Evolutionary conservation across 2,888 invertebrate genomes (phyloP), one percentile per base, ranked within the genome.

Genomic region (Cheilosia variabilis): DNA sequence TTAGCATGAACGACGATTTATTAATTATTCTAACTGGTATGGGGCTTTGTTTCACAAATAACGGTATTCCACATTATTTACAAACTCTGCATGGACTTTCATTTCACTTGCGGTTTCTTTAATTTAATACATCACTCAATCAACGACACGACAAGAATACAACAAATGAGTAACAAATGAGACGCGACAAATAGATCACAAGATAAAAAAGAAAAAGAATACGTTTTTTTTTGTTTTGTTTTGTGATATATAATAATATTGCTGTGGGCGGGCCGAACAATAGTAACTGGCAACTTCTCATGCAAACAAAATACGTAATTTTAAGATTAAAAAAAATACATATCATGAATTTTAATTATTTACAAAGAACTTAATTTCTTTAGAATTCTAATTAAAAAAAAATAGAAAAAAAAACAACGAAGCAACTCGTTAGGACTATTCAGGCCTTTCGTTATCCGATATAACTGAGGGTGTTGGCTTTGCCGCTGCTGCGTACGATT

Each of bases 401-500:
- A 50, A 10, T 0, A 22, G 19, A 52, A 52, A 24, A 52, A 47
- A 15, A 50, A 22, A 58, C 55, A 73, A 73, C 73, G 47, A 65
- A 34, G 45, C 41, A 73, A 57, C 65, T 63, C 37, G 27, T 79
- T 77, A 65, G 53, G 75, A 87, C 81, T 87, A 87, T 84, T 87
- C 87, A 50, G 87, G 73, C 68, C 73, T 69, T 53, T 87, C 81
- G 58, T 62, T 81, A 68, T 79, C 82, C 50, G 88, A 62, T 53
- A 82, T 75, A 52, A 73, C 73, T 80, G 88, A 65, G 50, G 80
- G 90, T 77, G 92, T 92, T 76, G 92, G 93, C 52, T 72, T 52
- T 47, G 82, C 69, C 15, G 78, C 58, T 27, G 87, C 24, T 57
- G 66, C 68, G 47, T 24, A 34, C 62, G 72, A 71, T 43, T 65